Evolutionary conservation across 1,140 invertebrate species (phyloP).

Genomic region (Drosophila mayri): DNA sequence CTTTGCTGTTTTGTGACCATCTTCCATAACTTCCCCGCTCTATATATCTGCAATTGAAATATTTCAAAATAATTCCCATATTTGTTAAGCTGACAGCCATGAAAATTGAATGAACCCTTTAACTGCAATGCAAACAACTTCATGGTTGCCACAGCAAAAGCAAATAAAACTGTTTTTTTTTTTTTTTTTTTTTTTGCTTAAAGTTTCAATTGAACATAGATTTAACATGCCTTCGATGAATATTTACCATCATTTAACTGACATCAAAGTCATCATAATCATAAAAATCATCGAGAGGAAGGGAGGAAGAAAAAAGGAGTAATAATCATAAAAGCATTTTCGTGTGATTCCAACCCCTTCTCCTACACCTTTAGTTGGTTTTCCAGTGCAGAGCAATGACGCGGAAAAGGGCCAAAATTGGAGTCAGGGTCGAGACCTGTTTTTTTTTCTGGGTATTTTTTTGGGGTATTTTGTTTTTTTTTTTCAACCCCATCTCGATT

Average conservation of each 20-base stretch:
- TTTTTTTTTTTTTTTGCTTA: neutral
- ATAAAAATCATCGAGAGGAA: constrained; percentile 34
- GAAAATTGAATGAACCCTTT: constrained; percentile 26
- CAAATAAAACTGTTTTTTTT: constrained; percentile 5
- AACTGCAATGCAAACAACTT: constrained; percentile 25
- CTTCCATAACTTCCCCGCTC: neutral
- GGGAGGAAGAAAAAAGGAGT: constrained; percentile 4
- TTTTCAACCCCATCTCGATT: constrained; percentile 11
- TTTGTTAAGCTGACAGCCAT: constrained; percentile 35
- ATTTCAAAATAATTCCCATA: constrained; percentile 30
- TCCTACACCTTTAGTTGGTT: neutral
- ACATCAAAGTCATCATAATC: constrained; percentile 56
- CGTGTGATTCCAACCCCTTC: constrained; percentile 15
- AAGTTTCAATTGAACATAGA: constrained; percentile 39
- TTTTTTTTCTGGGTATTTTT: neutral
- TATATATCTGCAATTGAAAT: constrained; percentile 20
- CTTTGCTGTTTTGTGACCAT: no score
- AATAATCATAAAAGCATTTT: constrained; percentile 53
- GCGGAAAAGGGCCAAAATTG: constrained; percentile 69
- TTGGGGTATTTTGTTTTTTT: neutral
- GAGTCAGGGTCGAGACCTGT: constrained; percentile 31
- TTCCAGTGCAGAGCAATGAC: constrained; percentile 53
- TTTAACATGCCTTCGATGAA: constrained; percentile 35
- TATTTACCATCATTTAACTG: constrained; percentile 56
- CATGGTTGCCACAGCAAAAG: constrained; percentile 1